Conservation (phyloP, 2,797 vertebrate species). For the Pagetopsis macropterus region DNA sequence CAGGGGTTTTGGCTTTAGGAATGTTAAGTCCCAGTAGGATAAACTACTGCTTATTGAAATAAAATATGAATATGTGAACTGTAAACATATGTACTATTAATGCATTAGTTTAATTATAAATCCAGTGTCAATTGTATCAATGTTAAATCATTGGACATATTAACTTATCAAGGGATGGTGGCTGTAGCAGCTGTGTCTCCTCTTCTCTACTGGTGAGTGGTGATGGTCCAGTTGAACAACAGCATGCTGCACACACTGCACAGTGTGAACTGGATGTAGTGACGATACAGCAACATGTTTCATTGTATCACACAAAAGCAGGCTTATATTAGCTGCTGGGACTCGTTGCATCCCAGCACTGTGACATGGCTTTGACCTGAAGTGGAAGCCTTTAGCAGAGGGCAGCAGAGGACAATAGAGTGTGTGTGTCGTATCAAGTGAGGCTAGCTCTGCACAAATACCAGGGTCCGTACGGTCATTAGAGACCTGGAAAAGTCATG, state of each 20-base stretch:
- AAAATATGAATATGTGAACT: no score
- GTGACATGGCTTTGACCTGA: neutral
- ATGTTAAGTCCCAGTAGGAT: no score
- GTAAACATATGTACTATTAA: no score
- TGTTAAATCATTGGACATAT: neutral
- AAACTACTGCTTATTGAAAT: no score
- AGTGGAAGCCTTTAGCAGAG: conserved; percentile 5
- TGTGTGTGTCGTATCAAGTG: neutral
- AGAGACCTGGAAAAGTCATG: no score
- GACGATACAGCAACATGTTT: conserved; percentile 31
- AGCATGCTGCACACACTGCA: neutral
- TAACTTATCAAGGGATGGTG: neutral
- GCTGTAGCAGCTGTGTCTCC: neutral
- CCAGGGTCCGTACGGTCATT: no score
- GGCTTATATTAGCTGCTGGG: conserved; percentile 14
- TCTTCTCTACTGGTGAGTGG: neutral
- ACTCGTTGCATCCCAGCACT: conserved; percentile 3
- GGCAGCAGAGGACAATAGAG: conserved; percentile 12
- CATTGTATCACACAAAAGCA: conserved; percentile 15
- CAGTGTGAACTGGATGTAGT: conserved; percentile 5
- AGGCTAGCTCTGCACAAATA: neutral
- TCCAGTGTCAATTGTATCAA: no score
- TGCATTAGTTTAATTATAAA: no score
- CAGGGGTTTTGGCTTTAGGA: no score
- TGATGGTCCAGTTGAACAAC: neutral